Conservation (phyloP, 1,140 invertebrate species). For the Lordiphosa stackelbergi region DNA sequence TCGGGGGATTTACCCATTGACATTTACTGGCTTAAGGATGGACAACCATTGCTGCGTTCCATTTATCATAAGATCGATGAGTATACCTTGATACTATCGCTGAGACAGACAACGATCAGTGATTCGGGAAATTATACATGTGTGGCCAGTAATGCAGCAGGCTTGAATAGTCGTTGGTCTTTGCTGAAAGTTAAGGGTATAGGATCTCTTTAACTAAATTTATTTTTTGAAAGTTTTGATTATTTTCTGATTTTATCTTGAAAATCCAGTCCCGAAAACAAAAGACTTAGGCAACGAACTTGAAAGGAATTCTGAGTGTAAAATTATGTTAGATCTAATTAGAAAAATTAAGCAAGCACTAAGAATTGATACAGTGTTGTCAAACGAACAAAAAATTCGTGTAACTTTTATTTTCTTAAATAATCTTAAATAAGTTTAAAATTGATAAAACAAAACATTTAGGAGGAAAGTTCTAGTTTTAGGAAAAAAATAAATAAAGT, state of each 20-base stretch:
- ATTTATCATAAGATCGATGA: slow-evolving; percentile 78
- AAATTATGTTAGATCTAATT: too few relatives aligned
- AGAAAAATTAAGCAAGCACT: too few relatives aligned
- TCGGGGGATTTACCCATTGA: slow-evolving; percentile 84
- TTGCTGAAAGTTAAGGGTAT: slow-evolving; percentile 80
- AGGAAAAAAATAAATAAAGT: too few relatives aligned
- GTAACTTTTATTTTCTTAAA: too few relatives aligned
- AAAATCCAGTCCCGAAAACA: slow-evolving; percentile 12
- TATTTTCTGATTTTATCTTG: slow-evolving; percentile 20
- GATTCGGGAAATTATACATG: slow-evolving; percentile 83
- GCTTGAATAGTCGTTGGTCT: slow-evolving; percentile 79
- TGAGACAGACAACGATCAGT: slow-evolving; percentile 83
- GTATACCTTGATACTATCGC: slow-evolving; percentile 84
- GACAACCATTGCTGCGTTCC: slow-evolving; percentile 65
- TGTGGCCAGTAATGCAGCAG: slow-evolving; percentile 82
- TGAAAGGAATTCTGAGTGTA: slow-evolving; percentile 1
- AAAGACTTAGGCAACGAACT: slow-evolving; percentile 56
- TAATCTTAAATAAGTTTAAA: too few relatives aligned
- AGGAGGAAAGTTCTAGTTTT: too few relatives aligned
- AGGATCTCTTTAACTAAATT: background rate
- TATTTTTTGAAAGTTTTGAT: slow-evolving; percentile 22
- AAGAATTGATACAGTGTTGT: too few relatives aligned
- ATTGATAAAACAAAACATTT: too few relatives aligned
- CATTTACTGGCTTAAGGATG: slow-evolving; percentile 81
- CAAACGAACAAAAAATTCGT: too few relatives aligned